A percentile compares a stretch with the other conserved stretches of the same genome.
These are phyloP conservation scores for Leptopilina drosophilae DNA, from an alignment of 2,888 invertebrate genomes.

Conservation along the genomic window DNA sequence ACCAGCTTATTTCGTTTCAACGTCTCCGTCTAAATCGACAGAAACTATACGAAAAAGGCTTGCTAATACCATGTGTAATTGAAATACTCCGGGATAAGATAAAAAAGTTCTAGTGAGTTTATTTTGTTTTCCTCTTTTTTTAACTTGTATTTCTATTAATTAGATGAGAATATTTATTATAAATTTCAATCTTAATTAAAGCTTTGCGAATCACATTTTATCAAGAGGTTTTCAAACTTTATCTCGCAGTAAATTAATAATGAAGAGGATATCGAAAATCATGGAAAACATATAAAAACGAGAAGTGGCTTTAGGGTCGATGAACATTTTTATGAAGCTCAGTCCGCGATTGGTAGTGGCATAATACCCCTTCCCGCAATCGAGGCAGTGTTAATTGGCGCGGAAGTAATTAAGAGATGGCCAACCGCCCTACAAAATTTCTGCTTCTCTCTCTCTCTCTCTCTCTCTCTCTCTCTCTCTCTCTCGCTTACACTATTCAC, in stretches of 20 bases:
- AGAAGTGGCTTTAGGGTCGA: slow-evolving; percentile 38
- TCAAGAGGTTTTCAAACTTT: slow-evolving; percentile 16
- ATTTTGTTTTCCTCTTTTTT: neutral
- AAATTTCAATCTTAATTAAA: neutral
- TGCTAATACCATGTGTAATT: slow-evolving; percentile 37
- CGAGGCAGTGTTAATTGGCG: slow-evolving; percentile 73
- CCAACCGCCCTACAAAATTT: slow-evolving; percentile 59
- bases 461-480: neutral
- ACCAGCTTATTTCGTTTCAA: slow-evolving; percentile 68
- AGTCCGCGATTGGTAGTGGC: slow-evolving; percentile 60
- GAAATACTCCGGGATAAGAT: slow-evolving; percentile 2
- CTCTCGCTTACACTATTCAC: slow-evolving; percentile 41
- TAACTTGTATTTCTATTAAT: neutral
- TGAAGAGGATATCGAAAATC: slow-evolving; percentile 17
- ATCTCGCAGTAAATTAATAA: slow-evolving; percentile 9
- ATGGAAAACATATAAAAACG: slow-evolving; percentile 10
- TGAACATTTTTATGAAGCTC: slow-evolving; percentile 42
- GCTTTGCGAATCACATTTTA: neutral
- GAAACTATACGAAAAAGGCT: slow-evolving; percentile 10
- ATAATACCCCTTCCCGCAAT: slow-evolving; percentile 61
- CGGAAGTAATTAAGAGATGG: slow-evolving; percentile 75
- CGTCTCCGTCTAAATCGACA: slow-evolving; percentile 18
- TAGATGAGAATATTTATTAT: neutral
- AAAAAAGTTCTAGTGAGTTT: neutral
- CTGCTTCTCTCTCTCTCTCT: slow-evolving; percentile 54